Conservation (phyloP, 2,888 invertebrate genomes). For the Cheilosia variabilis region DNA sequence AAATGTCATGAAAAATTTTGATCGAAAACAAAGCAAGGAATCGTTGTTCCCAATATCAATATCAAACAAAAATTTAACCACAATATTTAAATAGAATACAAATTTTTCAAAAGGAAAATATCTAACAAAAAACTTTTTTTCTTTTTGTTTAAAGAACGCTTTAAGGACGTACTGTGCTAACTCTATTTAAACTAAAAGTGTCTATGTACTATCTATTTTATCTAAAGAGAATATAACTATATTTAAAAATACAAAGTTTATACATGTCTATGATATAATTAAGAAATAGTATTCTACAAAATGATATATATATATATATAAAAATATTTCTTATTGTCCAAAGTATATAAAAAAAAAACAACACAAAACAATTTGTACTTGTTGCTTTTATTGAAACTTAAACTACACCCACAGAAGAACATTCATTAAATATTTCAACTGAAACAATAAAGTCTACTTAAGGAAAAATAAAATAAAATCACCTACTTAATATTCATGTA, state of each 20-base stretch:
- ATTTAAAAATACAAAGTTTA: slow-evolving; percentile 56
- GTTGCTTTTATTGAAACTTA: slow-evolving; percentile 35
- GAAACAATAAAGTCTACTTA: slow-evolving; percentile 7
- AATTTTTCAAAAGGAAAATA: not conserved
- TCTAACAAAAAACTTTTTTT: not conserved
- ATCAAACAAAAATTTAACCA: slow-evolving; percentile 1
- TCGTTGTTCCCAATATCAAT: slow-evolving; percentile 36
- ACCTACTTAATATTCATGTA: slow-evolving; percentile 10
- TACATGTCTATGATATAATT: slow-evolving; percentile 69
- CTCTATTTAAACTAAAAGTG: slow-evolving; percentile 52
- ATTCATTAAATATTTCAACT: slow-evolving; percentile 6
- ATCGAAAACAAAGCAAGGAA: slow-evolving; percentile 60
- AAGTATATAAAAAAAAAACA: slow-evolving; percentile 1
- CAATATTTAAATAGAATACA: slow-evolving; percentile 4
- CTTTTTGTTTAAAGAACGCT: slow-evolving; percentile 47
- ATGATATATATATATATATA: slow-evolving; percentile 6
- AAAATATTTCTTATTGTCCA: slow-evolving; percentile 64
- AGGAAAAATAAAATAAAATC: not conserved
- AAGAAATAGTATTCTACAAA: slow-evolving; percentile 56
- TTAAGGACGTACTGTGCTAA: slow-evolving; percentile 64
- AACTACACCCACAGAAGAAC: not conserved
- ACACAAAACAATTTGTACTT: slow-evolving; percentile 33
- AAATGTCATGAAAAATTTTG: slow-evolving; percentile 1
- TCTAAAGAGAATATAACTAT: slow-evolving; percentile 45
- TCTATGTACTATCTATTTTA: slow-evolving; percentile 72